These are phyloP conservation scores for Orthosia cruda DNA, from an alignment of 2,888 invertebrate species.

Conservation along the genomic window DNA sequence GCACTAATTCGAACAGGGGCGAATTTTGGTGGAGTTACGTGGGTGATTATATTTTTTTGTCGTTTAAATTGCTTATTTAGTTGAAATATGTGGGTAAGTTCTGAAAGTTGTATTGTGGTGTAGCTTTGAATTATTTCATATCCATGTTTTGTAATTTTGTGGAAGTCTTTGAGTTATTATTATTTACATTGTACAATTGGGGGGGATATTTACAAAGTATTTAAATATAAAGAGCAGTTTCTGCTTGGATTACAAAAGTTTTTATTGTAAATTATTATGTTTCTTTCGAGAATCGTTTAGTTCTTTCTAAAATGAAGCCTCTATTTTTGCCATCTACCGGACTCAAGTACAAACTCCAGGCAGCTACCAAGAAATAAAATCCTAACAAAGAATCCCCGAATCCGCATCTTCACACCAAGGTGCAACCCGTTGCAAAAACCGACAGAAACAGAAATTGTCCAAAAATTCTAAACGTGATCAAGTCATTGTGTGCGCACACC, in stretches of 20 bases:
- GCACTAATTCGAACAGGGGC: slow-evolving; percentile 86
- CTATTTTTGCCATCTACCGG: no score
- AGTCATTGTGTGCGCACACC: slow-evolving; percentile 89
- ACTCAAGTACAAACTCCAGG: no score
- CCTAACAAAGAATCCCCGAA: slow-evolving; percentile 34
- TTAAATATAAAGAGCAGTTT: slow-evolving; percentile 5
- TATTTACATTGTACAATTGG: background rate
- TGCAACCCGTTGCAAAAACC: slow-evolving; percentile 91
- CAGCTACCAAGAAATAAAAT: no score
- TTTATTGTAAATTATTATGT: background rate
- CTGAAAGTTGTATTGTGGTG: slow-evolving; percentile 15
- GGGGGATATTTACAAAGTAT: background rate
- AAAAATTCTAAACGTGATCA: slow-evolving; percentile 90
- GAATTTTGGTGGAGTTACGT: slow-evolving; percentile 69
- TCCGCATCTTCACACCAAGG: slow-evolving; percentile 85
- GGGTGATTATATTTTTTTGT: background rate
- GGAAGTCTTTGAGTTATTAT: slow-evolving; percentile 1
- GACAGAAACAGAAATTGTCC: slow-evolving; percentile 89
- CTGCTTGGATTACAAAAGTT: background rate
- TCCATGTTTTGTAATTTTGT: background rate
- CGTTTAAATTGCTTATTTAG: slow-evolving; percentile 10
- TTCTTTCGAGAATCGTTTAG: background rate
- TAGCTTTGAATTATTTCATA: slow-evolving; percentile 12
- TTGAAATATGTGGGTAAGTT: slow-evolving; percentile 41
- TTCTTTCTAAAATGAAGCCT: background rate